Evolutionary conservation across 2,113 vertebrate genomes (phyloP).

Genomic region (Malurus melanocephalus): DNA sequence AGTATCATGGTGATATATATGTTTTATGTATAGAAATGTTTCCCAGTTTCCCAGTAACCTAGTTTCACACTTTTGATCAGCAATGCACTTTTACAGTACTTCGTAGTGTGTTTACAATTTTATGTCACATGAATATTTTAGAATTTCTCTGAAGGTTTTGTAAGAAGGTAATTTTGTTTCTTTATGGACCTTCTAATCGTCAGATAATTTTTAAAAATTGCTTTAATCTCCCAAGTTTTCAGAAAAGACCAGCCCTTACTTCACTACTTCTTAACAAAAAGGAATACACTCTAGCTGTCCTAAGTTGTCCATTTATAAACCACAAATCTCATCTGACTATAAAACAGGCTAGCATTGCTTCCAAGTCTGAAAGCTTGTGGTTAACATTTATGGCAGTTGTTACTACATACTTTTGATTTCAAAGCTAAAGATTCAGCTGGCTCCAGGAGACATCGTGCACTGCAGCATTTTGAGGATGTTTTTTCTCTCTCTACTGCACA

Average conservation of each 20-base stretch:
- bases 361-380: background rate
- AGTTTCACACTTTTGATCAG: background rate
- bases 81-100: background rate
- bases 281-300: background rate
- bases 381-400: background rate
- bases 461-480: background rate
- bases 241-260: background rate
- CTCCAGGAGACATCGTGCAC: accelerated
- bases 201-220: background rate
- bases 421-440: background rate
- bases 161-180: background rate
- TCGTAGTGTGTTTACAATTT: background rate
- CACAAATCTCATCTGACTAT: background rate
- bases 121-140: background rate
- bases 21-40: background rate
- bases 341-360: background rate
- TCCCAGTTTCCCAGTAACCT: conserved; percentile 7
- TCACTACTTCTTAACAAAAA: background rate
- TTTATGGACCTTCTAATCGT: background rate
- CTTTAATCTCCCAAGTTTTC: background rate
- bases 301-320: background rate
- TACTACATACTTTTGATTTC: background rate
- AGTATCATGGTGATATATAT: background rate
- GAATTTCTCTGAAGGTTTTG: background rate
- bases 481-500: background rate